Evolutionary conservation across 2,797 vertebrate species (phyloP).

Genomic region (Eulemur albifrons): DNA sequence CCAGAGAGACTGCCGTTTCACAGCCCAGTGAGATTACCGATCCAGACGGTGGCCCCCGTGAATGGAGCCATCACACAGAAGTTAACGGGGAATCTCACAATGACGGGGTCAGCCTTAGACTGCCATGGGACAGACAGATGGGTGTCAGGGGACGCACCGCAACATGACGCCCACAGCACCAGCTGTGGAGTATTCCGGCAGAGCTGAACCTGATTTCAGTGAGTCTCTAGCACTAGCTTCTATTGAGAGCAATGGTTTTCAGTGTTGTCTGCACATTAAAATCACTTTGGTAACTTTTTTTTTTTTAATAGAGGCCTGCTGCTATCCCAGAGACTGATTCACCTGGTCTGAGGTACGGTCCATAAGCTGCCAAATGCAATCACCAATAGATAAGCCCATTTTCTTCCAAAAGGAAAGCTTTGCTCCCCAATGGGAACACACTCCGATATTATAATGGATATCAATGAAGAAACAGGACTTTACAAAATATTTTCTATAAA

Average conservation of each 20-base stretch:
- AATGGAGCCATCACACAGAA: no score
- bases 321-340: background rate
- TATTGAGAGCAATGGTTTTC: background rate
- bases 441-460: fast-evolving
- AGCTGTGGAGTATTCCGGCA: background rate
- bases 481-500: background rate
- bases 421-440: background rate
- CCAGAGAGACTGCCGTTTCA: background rate
- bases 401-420: background rate
- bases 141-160: no score
- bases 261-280: background rate
- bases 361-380: background rate
- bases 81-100: background rate
- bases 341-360: background rate
- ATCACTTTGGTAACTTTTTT: background rate
- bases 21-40: no score
- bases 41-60: background rate
- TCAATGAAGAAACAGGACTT: background rate
- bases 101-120: background rate
- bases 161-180: background rate
- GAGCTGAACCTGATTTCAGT: background rate
- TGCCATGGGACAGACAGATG: background rate
- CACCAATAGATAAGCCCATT: background rate
- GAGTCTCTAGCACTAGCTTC: background rate
- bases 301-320: background rate